phyloP scores from a whole-genome alignment of 2,888 invertebrate genomes.

The Hypercompe scribonia region DNA sequence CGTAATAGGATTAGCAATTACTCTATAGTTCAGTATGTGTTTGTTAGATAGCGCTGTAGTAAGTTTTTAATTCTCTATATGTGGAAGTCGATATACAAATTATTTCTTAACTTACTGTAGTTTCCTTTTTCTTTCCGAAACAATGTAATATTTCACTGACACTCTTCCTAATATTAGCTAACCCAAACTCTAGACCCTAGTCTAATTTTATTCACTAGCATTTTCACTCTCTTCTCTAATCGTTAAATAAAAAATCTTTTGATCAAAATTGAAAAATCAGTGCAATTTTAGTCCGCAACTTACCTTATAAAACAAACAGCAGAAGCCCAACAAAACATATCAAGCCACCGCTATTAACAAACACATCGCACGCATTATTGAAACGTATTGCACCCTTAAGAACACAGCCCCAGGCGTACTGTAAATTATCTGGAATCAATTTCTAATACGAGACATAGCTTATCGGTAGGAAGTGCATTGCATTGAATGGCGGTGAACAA shows the following conservation, averaged over 20 bases:
- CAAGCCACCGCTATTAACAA: slow-evolving; percentile 41
- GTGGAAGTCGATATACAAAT: too few relatives aligned
- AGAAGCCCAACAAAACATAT: slow-evolving; percentile 34
- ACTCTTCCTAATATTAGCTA: background rate
- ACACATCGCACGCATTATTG: slow-evolving; percentile 41
- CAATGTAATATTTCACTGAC: background rate
- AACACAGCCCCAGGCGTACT: slow-evolving; percentile 50
- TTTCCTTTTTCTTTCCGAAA: background rate
- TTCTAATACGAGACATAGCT: slow-evolving; percentile 67
- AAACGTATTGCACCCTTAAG: slow-evolving; percentile 54
- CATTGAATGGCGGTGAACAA: slow-evolving; percentile 62
- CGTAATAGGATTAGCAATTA: too few relatives aligned
- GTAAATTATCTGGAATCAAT: slow-evolving; percentile 71
- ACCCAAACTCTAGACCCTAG: background rate
- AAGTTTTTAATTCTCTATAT: too few relatives aligned
- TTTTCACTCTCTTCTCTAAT: background rate
- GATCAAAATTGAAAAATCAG: background rate
- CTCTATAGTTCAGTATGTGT: too few relatives aligned
- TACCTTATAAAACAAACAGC: slow-evolving; percentile 12
- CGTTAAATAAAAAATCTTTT: background rate
- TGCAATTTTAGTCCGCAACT: too few relatives aligned
- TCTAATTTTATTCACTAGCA: background rate
- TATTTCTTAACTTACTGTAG: background rate
- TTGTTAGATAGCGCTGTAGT: too few relatives aligned
- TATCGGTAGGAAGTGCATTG: slow-evolving; percentile 64